A percentile compares a stretch with the other conserved stretches of the same genome.
These are phyloP conservation scores for Rutpela maculata DNA, from an alignment of 2,888 invertebrate species.

Conservation along the genomic window DNA sequence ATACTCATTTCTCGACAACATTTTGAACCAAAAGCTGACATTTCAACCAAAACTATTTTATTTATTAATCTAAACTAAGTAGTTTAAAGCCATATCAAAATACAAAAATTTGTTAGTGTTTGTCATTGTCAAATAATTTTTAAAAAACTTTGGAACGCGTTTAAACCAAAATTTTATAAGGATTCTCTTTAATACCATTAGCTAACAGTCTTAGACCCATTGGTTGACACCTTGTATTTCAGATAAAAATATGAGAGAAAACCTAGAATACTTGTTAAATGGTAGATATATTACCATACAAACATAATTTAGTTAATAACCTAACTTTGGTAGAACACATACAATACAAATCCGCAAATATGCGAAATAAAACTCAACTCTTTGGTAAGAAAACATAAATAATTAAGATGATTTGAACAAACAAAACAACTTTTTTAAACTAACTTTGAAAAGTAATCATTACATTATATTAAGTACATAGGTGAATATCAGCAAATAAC, in stretches of 20 bases:
- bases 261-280: constrained; percentile 18
- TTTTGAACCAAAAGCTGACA: constrained; percentile 23
- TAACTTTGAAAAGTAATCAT: no score
- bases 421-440: constrained; percentile 26
- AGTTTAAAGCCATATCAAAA: no score
- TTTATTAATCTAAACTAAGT: constrained; percentile 23
- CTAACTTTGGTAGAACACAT: constrained; percentile 21
- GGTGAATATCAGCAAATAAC: no score
- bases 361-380: constrained; percentile 19
- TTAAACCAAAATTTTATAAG: constrained; percentile 22
- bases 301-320: constrained; percentile 21
- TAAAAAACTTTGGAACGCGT: constrained; percentile 20
- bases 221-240: constrained; percentile 1
- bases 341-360: constrained; percentile 15
- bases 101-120: neutral
- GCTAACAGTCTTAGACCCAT: neutral
- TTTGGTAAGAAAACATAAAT: constrained; percentile 26
- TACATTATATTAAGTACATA: no score
- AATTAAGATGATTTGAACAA: constrained; percentile 24
- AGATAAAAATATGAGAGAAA: no score
- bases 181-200: constrained; percentile 29
- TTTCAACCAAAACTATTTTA: constrained; percentile 23
- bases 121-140: constrained; percentile 26
- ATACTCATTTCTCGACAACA: no score
- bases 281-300: constrained; percentile 15